Conservation (phyloP, 2,888 invertebrate species). For the Rotaria socialis region DNA sequence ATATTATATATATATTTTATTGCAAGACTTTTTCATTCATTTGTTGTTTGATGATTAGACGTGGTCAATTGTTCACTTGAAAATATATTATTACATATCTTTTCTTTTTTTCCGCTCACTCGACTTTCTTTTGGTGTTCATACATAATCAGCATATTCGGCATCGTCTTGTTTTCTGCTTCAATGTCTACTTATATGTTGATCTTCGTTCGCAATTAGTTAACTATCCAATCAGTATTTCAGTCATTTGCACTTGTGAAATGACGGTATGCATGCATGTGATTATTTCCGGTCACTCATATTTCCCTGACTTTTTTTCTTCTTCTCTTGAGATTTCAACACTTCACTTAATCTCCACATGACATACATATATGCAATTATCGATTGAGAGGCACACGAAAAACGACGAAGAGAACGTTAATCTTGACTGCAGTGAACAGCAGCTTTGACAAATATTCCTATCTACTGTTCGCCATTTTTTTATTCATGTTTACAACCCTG, state of each 20-base stretch:
- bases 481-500: not conserved
- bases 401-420: too few relatives aligned
- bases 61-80: conserved; percentile 29
- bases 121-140: not conserved
- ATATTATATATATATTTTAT: too few relatives aligned
- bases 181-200: not conserved
- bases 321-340: conserved; percentile 13
- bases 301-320: not conserved
- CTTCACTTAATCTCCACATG: not conserved
- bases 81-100: not conserved
- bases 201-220: not conserved
- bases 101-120: not conserved
- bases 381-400: not conserved
- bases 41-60: not conserved
- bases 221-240: not conserved
- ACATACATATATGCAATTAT: not conserved
- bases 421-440: too few relatives aligned
- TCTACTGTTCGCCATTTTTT: too few relatives aligned
- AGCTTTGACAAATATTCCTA: too few relatives aligned
- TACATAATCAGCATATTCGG: not conserved
- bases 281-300: conserved; percentile 20
- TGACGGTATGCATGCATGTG: too few relatives aligned
- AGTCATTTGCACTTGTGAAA: not conserved
- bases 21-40: too few relatives aligned
- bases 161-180: not conserved